A percentile compares a stretch with the other conserved stretches of the same genome.
phyloP scores from a whole-genome alignment of 2,113 vertebrate species.

The Turdus rufiventris region DNA sequence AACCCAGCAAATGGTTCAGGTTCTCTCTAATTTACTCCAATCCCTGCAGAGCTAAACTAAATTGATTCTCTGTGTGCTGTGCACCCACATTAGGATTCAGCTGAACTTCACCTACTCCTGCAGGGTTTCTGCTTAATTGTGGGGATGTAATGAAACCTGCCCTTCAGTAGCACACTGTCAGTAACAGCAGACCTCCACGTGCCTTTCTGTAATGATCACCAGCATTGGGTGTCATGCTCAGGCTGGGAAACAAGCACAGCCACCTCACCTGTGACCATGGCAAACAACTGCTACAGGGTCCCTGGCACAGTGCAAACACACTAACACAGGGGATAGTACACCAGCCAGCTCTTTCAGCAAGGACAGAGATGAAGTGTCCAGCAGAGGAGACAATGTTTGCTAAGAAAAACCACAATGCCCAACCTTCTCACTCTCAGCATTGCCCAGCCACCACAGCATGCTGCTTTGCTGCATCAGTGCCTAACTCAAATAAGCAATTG shows the following conservation, averaged over 20 bases:
- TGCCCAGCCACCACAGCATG: not conserved
- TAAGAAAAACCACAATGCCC: not conserved
- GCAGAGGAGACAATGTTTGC: not conserved
- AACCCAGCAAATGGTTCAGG: not conserved
- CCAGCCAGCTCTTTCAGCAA: not conserved
- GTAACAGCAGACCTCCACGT: not conserved
- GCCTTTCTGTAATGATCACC: not conserved
- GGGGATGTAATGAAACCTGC: not conserved
- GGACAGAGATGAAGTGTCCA: not conserved
- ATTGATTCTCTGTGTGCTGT: not conserved
- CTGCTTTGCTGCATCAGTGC: not conserved
- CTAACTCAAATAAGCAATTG: not conserved
- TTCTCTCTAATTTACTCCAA: not conserved
- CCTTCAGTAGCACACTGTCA: not conserved
- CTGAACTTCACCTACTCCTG: not conserved
- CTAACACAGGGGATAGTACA: not conserved
- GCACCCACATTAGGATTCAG: not conserved
- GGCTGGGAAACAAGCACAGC: not conserved
- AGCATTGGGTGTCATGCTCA: not conserved
- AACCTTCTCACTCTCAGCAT: not conserved
- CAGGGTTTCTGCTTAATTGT: not conserved
- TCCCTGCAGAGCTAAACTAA: not conserved
- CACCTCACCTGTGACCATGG: not conserved
- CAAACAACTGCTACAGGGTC: not conserved
- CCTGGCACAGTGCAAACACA: not conserved